Percentiles rank a stretch among this genome's conserved stretches.
Evolutionary conservation across 2,113 vertebrate species (phyloP).

Genomic region (Mormyrus lacerda): DNA sequence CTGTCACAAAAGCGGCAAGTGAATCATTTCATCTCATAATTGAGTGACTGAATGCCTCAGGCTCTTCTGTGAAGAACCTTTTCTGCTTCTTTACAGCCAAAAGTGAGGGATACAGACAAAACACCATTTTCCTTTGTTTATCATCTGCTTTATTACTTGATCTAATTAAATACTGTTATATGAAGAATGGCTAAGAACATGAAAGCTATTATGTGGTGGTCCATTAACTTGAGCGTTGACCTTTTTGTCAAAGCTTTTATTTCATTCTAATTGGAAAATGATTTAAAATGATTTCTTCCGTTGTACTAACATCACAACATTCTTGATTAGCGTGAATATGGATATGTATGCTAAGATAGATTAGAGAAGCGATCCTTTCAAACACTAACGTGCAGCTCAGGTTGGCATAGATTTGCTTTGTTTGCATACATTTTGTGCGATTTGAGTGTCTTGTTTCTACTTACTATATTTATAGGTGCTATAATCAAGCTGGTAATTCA

Average conservation of each 20-base stretch:
- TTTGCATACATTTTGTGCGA: neutral
- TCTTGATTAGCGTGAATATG: neutral
- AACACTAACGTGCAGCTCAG: neutral
- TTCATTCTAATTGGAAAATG: neutral
- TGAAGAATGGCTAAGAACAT: conserved; percentile 60
- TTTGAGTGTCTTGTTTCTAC: neutral
- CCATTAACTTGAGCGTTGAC: conserved; percentile 55
- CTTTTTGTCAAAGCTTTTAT: conserved; percentile 37
- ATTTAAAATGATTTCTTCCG: conserved; percentile 1
- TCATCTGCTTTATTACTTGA: conserved; percentile 43
- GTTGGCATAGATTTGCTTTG: neutral
- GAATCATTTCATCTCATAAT: conserved; percentile 49
- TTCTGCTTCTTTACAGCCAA: neutral
- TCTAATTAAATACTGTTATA: conserved; percentile 57
- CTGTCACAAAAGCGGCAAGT: conserved; percentile 1
- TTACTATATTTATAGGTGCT: neutral
- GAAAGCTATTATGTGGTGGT: conserved; percentile 55
- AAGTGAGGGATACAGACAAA: neutral
- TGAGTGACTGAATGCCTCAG: conserved; percentile 38
- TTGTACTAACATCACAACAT: neutral
- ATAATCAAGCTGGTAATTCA: neutral
- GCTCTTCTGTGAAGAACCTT: conserved; percentile 24
- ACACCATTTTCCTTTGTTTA: conserved; percentile 41
- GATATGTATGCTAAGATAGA: neutral
- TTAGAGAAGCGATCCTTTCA: no score